Conservation (phyloP, 2,113 vertebrate species). For the Malurus cyaneus region DNA sequence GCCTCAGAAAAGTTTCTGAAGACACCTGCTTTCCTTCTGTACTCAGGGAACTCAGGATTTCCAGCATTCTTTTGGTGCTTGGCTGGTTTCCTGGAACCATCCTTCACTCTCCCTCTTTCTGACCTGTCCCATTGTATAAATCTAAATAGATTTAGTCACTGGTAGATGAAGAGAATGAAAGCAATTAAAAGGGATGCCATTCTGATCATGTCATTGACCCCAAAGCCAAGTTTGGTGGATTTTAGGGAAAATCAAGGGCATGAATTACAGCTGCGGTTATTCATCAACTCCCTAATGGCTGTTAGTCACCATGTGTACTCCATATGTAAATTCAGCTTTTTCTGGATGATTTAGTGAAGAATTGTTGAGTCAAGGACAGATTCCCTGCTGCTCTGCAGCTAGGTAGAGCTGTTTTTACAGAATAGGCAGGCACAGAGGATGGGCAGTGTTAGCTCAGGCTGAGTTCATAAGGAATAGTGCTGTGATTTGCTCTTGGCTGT, state of each 20-base stretch:
- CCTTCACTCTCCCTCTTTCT: not conserved
- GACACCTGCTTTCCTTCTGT: not conserved
- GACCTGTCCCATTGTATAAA: not conserved
- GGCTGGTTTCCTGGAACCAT: not conserved
- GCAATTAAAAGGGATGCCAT: not conserved
- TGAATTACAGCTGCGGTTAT: not conserved
- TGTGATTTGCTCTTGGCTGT: not conserved
- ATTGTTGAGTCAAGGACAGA: not conserved
- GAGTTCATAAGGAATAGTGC: not conserved
- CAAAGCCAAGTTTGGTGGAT: not conserved
- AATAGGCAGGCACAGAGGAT: not conserved
- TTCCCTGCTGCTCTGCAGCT: not conserved
- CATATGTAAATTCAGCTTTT: not conserved
- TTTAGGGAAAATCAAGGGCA: not conserved
- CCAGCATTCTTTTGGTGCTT: not conserved
- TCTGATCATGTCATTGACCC: not conserved
- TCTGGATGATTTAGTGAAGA: not conserved
- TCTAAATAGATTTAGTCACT: not conserved
- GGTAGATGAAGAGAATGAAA: not conserved
- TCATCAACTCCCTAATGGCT: not conserved
- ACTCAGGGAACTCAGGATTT: not conserved
- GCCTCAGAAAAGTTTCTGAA: not conserved
- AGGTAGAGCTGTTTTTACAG: not conserved
- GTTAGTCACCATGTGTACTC: not conserved
- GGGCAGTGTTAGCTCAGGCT: not conserved